Percentiles rank a stretch among this genome's conserved stretches.
Conservation (phyloP, 2,888 invertebrate species). For the Thecocarcelia acutangulata region DNA sequence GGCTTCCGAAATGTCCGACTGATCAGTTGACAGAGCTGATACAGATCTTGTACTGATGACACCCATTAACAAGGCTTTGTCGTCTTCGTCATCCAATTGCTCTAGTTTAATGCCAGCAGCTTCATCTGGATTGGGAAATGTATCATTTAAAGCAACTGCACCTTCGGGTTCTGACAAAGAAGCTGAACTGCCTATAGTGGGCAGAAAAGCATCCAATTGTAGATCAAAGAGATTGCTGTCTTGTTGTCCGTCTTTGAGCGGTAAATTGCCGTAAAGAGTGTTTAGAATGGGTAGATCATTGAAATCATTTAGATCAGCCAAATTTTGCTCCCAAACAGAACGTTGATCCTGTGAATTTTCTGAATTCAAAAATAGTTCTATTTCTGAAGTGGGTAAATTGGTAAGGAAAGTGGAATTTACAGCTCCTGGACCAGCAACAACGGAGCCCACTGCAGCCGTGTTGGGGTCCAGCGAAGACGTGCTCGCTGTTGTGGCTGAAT, state of each 20-base stretch:
- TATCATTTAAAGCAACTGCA: conserved; percentile 75
- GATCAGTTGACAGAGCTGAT: conserved; percentile 39
- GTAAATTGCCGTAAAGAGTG: conserved; percentile 76
- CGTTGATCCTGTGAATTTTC: conserved; percentile 77
- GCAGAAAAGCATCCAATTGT: conserved; percentile 74
- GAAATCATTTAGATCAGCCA: conserved; percentile 84
- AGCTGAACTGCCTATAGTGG: conserved; percentile 71
- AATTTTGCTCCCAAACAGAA: conserved; percentile 84
- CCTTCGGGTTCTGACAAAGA: conserved; percentile 50
- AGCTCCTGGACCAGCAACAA: conserved; percentile 60
- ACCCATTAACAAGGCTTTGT: conserved; percentile 69
- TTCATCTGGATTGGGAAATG: conserved; percentile 76
- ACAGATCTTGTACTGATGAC: conserved; percentile 62
- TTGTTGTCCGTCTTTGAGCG: conserved; percentile 81
- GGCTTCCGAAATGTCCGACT: conserved; percentile 14
- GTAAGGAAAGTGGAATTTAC: conserved; percentile 55
- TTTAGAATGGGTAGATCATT: conserved; percentile 76
- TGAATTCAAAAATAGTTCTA: conserved; percentile 79
- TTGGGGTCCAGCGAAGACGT: conserved; percentile 64
- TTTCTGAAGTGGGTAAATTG: conserved; percentile 70
- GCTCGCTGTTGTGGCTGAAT: conserved; percentile 49
- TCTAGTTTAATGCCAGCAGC: conserved; percentile 73
- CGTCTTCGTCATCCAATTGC: conserved; percentile 71
- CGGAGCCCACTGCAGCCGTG: conserved; percentile 50
- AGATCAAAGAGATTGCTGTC: conserved; percentile 76